phyloP scores from a whole-genome alignment of 2,888 invertebrate species.

The Acleris laterana region DNA sequence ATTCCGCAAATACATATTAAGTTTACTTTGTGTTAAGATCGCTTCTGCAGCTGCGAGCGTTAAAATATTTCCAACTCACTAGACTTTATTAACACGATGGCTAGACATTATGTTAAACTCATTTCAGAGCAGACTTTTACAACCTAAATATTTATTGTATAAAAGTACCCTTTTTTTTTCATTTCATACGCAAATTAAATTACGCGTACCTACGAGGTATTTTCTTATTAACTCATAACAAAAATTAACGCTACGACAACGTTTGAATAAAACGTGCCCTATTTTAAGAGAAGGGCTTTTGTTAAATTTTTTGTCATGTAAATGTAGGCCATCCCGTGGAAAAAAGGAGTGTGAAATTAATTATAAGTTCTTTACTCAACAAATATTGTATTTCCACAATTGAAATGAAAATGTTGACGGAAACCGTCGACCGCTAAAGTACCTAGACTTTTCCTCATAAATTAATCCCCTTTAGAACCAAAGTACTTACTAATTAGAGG shows the following conservation, averaged over 20 bases:
- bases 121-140: no score
- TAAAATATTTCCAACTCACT: no score
- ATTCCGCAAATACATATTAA: no score
- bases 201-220: not conserved
- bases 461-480: slow-evolving; percentile 26
- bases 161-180: not conserved
- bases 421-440: slow-evolving; percentile 17
- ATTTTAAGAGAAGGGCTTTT: not conserved
- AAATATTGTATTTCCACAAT: slow-evolving; percentile 17
- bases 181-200: slow-evolving; percentile 8
- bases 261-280: slow-evolving; percentile 11
- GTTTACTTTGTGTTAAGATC: no score
- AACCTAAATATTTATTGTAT: not conserved
- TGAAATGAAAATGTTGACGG: slow-evolving; percentile 17
- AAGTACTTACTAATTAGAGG: slow-evolving; percentile 32
- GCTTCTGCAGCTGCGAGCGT: no score
- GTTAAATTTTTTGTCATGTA: slow-evolving; percentile 21
- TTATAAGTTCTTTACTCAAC: slow-evolving; percentile 21
- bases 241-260: slow-evolving; percentile 12
- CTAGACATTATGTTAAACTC: no score
- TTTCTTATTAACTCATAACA: slow-evolving; percentile 3
- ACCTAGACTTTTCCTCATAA: slow-evolving; percentile 28
- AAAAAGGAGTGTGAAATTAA: slow-evolving; percentile 18
- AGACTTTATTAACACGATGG: no score
- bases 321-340: slow-evolving; percentile 15